Percentiles rank a stretch among this genome's conserved stretches.
Conservation (phyloP, 2,113 vertebrate genomes). For the Oreochromis niloticus region DNA sequence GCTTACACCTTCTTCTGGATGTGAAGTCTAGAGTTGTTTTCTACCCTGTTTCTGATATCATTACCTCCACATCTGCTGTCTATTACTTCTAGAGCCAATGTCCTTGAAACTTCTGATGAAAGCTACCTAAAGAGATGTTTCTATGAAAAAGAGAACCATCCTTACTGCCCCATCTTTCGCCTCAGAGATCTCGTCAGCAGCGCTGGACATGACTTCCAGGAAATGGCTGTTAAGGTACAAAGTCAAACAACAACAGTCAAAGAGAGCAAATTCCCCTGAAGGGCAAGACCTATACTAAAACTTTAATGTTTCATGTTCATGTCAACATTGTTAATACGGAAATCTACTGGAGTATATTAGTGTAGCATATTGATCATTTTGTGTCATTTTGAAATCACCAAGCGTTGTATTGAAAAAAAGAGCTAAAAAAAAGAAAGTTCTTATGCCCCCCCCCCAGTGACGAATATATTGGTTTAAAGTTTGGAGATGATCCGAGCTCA, state of each 20-base stretch:
- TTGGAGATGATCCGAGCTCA: not conserved
- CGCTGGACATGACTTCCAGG: constrained; percentile 80
- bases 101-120: constrained; percentile 71
- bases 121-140: constrained; percentile 83
- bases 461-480: not conserved
- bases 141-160: constrained; percentile 71
- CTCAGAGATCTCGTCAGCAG: constrained; percentile 78
- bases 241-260: not conserved
- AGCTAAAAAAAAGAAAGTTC: not conserved
- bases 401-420: not conserved
- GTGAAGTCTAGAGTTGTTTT: not conserved
- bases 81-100: constrained; percentile 76
- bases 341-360: not conserved
- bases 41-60: not conserved
- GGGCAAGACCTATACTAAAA: not conserved
- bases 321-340: not conserved
- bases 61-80: not conserved
- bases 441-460: not conserved
- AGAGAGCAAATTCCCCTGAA: not conserved
- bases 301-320: not conserved
- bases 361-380: not conserved
- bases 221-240: constrained; percentile 82
- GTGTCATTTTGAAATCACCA: not conserved
- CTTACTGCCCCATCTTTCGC: constrained; percentile 91
- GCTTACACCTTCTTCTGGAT: not conserved